A percentile compares a stretch with the other conserved stretches of the same genome.
Evolutionary conservation across 2,797 vertebrate genomes (phyloP).

Genomic region (Carapus acus): DNA sequence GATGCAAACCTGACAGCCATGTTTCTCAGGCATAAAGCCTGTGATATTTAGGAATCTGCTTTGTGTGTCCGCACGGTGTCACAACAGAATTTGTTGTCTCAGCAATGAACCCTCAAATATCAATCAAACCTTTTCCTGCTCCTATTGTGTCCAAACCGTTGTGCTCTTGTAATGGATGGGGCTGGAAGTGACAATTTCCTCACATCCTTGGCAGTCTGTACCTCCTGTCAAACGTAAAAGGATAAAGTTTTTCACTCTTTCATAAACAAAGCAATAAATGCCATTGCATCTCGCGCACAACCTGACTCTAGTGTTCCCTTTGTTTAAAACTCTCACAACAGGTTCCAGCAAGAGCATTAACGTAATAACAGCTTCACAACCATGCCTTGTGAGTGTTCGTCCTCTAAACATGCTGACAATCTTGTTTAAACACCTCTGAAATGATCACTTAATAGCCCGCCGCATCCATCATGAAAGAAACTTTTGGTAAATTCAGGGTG

Average conservation of each 20-base stretch:
- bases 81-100: conserved; percentile 31
- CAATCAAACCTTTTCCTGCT: background rate
- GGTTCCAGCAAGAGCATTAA: conserved; percentile 52
- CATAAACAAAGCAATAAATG: conserved; percentile 39
- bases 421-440: too few relatives aligned
- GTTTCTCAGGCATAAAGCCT: too few relatives aligned
- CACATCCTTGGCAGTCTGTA: too few relatives aligned
- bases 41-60: conserved; percentile 6
- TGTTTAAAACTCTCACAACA: conserved; percentile 33
- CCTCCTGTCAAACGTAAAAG: too few relatives aligned
- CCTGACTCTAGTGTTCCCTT: conserved; percentile 37
- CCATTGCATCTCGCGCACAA: conserved; percentile 35
- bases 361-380: conserved; percentile 37
- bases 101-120: conserved; percentile 5
- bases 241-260: too few relatives aligned
- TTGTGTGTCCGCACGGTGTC: conserved; percentile 35
- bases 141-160: too few relatives aligned
- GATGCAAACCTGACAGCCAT: too few relatives aligned
- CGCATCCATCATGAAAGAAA: too few relatives aligned
- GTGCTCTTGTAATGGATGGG: too few relatives aligned
- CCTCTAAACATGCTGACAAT: conserved; percentile 21
- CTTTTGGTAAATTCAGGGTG: conserved; percentile 29
- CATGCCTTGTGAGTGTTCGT: too few relatives aligned
- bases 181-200: too few relatives aligned
- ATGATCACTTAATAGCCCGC: too few relatives aligned